Evolutionary conservation across 1,140 invertebrate genomes (phyloP).

Genomic region (Armadillidium nasatum): DNA sequence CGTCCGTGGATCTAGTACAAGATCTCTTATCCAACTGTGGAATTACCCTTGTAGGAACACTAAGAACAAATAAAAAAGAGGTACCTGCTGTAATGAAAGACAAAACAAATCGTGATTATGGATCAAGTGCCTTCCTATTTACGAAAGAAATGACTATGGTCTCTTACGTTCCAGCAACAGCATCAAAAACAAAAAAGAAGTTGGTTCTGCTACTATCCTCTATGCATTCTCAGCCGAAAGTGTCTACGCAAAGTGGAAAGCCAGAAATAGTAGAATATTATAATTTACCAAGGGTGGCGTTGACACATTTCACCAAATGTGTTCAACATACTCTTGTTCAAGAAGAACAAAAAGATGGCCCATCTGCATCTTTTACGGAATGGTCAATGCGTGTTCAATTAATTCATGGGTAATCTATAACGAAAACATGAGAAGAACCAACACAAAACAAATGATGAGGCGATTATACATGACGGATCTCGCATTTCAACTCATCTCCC

Average conservation of each 20-base stretch:
- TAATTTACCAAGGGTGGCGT: constrained; percentile 45
- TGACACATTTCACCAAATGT: constrained; percentile 43
- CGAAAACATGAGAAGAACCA: not conserved
- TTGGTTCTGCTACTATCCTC: constrained; percentile 38
- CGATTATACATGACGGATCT: not conserved
- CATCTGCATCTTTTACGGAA: constrained; percentile 37
- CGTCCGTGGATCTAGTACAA: not conserved
- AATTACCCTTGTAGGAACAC: constrained; percentile 17
- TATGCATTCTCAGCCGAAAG: constrained; percentile 36
- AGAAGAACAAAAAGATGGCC: constrained; percentile 38
- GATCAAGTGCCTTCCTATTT: constrained; percentile 29
- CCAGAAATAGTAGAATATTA: constrained; percentile 45
- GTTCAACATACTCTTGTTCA: constrained; percentile 9
- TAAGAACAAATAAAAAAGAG: constrained; percentile 25
- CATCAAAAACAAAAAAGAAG: constrained; percentile 32
- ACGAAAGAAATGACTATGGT: constrained; percentile 38
- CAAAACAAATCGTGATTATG: not conserved
- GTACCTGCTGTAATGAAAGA: constrained; percentile 17
- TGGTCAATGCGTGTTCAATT: constrained; percentile 34
- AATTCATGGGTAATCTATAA: constrained; percentile 24
- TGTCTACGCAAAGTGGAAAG: constrained; percentile 26
- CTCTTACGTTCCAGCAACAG: constrained; percentile 40
- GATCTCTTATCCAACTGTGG: constrained; percentile 12
- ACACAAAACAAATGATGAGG: not conserved
- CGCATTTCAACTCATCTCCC: not conserved